Evolutionary conservation across 2,888 invertebrate species (phyloP).

Genomic region (Mechanitis messenoides): DNA sequence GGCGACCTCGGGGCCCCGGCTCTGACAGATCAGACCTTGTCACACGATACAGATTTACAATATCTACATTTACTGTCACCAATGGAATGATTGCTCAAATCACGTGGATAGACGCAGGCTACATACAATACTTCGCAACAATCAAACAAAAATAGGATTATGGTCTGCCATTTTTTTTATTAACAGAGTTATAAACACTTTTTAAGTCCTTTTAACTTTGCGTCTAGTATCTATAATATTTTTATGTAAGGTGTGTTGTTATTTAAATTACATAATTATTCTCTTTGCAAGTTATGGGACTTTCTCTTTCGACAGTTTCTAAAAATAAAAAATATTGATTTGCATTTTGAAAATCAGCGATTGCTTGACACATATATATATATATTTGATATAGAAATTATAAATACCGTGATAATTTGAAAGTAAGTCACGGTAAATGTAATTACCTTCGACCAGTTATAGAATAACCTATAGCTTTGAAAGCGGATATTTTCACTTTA

Average conservation of each 20-base stretch:
- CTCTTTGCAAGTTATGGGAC: neutral
- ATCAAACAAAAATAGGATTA: neutral
- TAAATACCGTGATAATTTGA: neutral
- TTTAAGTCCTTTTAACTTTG: neutral
- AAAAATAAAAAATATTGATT: neutral
- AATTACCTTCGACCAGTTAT: constrained; percentile 18
- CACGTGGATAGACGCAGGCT: constrained; percentile 26
- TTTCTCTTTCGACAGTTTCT: constrained; percentile 1
- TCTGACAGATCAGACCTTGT: constrained; percentile 59
- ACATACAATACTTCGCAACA: neutral
- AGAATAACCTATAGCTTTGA: constrained; percentile 9
- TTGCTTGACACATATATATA: no score
- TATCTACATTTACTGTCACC: constrained; percentile 41
- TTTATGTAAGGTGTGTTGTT: neutral
- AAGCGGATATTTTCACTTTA: constrained; percentile 18
- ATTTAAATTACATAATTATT: neutral
- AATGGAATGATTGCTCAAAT: constrained; percentile 23
- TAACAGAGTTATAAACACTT: neutral
- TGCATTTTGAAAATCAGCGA: no score
- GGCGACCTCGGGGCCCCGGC: constrained; percentile 55
- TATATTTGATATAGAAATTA: neutral
- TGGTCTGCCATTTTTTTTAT: no score
- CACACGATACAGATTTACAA: constrained; percentile 46
- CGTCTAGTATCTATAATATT: neutral
- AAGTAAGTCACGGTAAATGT: constrained; percentile 19